phyloP scores from a whole-genome alignment of 1,140 invertebrate genomes.

The Zaprionus lachaisei region DNA sequence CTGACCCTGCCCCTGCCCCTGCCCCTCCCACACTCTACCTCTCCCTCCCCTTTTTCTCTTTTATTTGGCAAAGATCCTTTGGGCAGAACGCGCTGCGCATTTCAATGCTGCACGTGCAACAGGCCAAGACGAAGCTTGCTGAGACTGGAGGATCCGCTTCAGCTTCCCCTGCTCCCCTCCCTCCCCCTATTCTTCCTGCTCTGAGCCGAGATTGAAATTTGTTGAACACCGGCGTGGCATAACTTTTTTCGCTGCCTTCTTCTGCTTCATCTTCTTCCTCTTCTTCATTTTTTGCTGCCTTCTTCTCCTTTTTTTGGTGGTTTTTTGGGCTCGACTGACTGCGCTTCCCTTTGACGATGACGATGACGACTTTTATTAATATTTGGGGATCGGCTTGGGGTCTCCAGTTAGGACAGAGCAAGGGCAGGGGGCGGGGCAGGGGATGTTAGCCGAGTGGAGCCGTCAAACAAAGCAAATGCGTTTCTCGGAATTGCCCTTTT shows the following conservation, averaged over 20 bases:
- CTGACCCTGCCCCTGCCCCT: not conserved
- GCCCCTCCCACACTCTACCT: not conserved
- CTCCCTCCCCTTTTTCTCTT: constrained; percentile 4
- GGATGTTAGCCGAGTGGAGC: constrained; percentile 37
- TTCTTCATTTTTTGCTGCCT: constrained; percentile 14
- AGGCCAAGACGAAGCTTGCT: constrained; percentile 45
- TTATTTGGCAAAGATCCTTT: constrained; percentile 72
- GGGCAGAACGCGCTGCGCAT: constrained; percentile 75
- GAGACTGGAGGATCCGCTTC: not conserved
- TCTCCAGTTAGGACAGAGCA: constrained; percentile 11
- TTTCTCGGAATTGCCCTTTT: constrained; percentile 70
- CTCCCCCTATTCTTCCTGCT: constrained; percentile 13
- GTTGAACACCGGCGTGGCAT: constrained; percentile 79
- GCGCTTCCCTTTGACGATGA: constrained; percentile 79
- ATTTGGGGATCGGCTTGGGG: constrained; percentile 71
- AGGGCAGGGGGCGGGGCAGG: constrained; percentile 6
- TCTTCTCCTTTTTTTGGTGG: constrained; percentile 29
- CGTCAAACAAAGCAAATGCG: constrained; percentile 68
- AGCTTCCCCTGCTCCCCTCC: not conserved
- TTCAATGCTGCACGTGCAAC: constrained; percentile 81
- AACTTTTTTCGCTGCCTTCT: constrained; percentile 43
- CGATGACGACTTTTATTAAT: constrained; percentile 82
- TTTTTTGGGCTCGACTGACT: constrained; percentile 60
- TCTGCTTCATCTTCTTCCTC: not conserved
- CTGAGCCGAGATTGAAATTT: constrained; percentile 81